Evolutionary conservation across 2,888 invertebrate species (phyloP).

Genomic region (Drosophila flavopinicola): DNA sequence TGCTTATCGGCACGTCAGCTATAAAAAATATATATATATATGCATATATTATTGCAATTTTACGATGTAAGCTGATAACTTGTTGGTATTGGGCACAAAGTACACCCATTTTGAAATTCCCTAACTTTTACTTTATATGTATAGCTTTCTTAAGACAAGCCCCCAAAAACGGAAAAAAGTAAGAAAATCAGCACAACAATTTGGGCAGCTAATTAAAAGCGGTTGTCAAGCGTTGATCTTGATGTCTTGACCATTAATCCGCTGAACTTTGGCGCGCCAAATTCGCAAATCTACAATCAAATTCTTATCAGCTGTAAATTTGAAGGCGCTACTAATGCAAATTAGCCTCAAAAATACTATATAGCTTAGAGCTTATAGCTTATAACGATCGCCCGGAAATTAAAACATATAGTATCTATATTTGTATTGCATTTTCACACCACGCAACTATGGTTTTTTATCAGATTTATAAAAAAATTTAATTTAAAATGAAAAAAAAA

Average conservation of each 20-base stretch:
- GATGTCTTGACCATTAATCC: slow-evolving; percentile 14
- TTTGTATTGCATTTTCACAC: too few relatives aligned
- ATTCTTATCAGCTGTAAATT: slow-evolving; percentile 14
- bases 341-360: background rate
- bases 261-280: slow-evolving; percentile 25
- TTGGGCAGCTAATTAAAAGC: slow-evolving; percentile 10
- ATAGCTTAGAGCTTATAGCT: background rate
- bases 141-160: slow-evolving; percentile 32
- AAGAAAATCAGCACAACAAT: background rate
- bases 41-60: slow-evolving; percentile 8
- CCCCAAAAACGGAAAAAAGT: slow-evolving; percentile 29
- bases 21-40: slow-evolving; percentile 4
- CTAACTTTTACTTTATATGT: background rate
- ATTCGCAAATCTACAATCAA: slow-evolving; percentile 4
- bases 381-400: background rate
- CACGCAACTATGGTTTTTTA: too few relatives aligned
- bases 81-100: slow-evolving; percentile 23
- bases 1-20: slow-evolving; percentile 8
- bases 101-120: slow-evolving; percentile 7
- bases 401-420: too few relatives aligned
- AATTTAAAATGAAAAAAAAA: too few relatives aligned
- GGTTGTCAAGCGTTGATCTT: slow-evolving; percentile 27
- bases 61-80: slow-evolving; percentile 36
- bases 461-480: too few relatives aligned
- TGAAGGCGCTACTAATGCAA: background rate